These are phyloP conservation scores for Cricetomys ansorgei DNA, from an alignment of 2,113 vertebrate genomes.

Conservation along the genomic window DNA sequence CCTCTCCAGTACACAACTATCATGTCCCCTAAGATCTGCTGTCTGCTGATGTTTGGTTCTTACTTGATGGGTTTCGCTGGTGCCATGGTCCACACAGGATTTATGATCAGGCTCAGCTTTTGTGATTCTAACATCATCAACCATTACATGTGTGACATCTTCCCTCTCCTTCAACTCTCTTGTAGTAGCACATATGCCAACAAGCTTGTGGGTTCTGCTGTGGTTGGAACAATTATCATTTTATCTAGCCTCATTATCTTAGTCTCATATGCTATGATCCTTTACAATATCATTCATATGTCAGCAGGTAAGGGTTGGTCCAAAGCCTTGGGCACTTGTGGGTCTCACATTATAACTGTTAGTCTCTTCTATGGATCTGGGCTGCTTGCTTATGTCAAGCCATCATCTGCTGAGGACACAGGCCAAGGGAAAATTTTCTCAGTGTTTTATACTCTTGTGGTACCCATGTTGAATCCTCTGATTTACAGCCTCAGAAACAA, in stretches of 20 bases:
- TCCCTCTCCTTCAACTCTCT: background rate
- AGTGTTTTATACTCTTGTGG: conserved; percentile 32
- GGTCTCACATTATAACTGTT: conserved; percentile 45
- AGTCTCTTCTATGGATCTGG: conserved; percentile 56
- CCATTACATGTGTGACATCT: conserved; percentile 13
- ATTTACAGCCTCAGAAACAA: conserved; percentile 74
- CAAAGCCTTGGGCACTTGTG: background rate
- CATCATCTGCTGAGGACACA: background rate
- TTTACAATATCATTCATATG: background rate
- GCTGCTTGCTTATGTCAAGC: conserved; percentile 24
- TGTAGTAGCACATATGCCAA: background rate
- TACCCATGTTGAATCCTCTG: conserved; percentile 68
- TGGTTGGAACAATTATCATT: background rate
- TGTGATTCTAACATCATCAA: background rate
- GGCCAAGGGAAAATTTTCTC: conserved; percentile 39
- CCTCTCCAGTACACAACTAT: background rate
- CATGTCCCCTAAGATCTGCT: background rate
- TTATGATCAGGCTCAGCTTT: background rate
- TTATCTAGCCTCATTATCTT: background rate
- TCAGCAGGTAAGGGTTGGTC: background rate
- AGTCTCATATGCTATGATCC: background rate
- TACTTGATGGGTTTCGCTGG: background rate
- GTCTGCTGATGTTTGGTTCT: background rate
- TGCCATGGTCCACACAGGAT: background rate
- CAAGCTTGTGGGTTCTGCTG: background rate